These are phyloP conservation scores for Toxotes lorentzi DNA, from an alignment of 2,797 vertebrate species.

Conservation along the genomic window DNA sequence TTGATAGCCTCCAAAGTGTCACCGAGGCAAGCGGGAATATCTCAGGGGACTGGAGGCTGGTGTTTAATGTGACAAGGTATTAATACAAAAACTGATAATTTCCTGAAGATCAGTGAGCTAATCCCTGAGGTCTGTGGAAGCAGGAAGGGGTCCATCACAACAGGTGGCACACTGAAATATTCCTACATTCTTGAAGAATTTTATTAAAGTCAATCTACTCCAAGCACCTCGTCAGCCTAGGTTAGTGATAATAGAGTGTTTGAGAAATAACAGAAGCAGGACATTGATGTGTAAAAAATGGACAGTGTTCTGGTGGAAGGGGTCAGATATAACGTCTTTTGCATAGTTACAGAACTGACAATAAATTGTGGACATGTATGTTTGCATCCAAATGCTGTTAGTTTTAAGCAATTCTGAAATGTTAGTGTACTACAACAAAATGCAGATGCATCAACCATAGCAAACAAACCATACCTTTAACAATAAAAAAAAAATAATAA, in stretches of 20 bases:
- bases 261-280: background rate
- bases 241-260: background rate
- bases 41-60: background rate
- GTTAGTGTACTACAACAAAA: too few species aligned
- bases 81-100: conserved; percentile 36
- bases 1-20: conserved; percentile 46
- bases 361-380: background rate
- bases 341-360: background rate
- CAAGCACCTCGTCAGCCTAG: background rate
- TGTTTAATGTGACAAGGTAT: conserved; percentile 31
- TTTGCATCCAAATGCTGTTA: background rate
- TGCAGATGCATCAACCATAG: too few species aligned
- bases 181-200: background rate
- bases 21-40: conserved; percentile 19
- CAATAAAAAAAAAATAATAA: too few species aligned
- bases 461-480: too few species aligned
- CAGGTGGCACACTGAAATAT: conserved; percentile 12
- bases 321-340: background rate
- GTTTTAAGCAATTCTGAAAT: background rate
- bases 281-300: background rate
- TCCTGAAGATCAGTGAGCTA: conserved; percentile 29
- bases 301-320: background rate
- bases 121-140: conserved; percentile 9
- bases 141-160: conserved; percentile 8
- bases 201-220: background rate